A percentile compares a stretch with the other conserved stretches of the same genome.
phyloP scores from a whole-genome alignment of 1,140 invertebrate genomes.

The Idris sp. region DNA sequence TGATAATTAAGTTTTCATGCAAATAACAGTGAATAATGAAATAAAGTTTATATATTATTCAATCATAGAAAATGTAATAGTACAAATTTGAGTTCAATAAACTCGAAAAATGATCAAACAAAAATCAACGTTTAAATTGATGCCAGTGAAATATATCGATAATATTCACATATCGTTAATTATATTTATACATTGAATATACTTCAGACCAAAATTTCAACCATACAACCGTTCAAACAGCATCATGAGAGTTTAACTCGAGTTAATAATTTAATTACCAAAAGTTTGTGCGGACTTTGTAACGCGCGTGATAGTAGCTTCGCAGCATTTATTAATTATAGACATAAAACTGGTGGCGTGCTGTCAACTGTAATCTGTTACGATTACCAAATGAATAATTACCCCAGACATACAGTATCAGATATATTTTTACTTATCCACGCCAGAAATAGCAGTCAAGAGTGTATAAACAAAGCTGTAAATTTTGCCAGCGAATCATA shows the following conservation, averaged over 20 bases:
- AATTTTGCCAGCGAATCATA: conserved; percentile 58
- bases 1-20: no score
- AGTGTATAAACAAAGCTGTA: conserved; percentile 61
- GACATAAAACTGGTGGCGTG: conserved; percentile 35
- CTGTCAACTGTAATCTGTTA: conserved; percentile 47
- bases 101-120: neutral
- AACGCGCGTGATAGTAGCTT: conserved; percentile 26
- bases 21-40: no score
- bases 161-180: no score
- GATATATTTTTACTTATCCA: conserved; percentile 32
- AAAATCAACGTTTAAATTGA: no score
- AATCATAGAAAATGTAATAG: no score
- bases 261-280: conserved; percentile 39
- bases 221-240: no score
- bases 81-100: neutral
- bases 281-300: conserved; percentile 24
- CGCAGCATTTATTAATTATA: conserved; percentile 43
- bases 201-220: no score
- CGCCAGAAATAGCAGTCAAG: conserved; percentile 57
- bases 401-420: conserved; percentile 36
- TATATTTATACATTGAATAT: no score
- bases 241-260: no score
- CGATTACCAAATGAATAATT: conserved; percentile 55
- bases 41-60: no score
- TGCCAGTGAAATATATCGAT: no score